These are phyloP conservation scores for Bemisia tabaci DNA, from an alignment of 1,140 invertebrate genomes.

Conservation along the genomic window DNA sequence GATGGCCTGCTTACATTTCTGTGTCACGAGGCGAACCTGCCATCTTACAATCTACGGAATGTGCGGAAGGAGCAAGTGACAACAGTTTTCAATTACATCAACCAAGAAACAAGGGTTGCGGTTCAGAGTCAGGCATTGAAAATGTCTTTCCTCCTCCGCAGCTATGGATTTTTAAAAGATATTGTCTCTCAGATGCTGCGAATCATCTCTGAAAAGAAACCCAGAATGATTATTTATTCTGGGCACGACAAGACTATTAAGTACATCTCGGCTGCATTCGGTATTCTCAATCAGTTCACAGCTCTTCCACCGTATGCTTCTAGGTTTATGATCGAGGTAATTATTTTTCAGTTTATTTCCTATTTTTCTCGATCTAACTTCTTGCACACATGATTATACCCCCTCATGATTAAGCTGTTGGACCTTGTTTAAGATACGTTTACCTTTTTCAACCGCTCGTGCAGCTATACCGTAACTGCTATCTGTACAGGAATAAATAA, in stretches of 20 bases:
- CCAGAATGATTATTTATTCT: slow-evolving; percentile 72
- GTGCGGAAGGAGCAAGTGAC: slow-evolving; percentile 5
- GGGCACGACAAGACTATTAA: slow-evolving; percentile 83
- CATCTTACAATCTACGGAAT: slow-evolving; percentile 40
- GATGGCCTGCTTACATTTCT: slow-evolving; percentile 69
- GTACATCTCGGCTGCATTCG: slow-evolving; percentile 62
- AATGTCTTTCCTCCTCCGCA: slow-evolving; percentile 49
- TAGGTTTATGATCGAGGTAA: slow-evolving; percentile 62
- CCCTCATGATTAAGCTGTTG: no score
- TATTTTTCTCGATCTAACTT: no score
- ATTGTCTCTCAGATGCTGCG: slow-evolving; percentile 63
- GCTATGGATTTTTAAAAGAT: slow-evolving; percentile 61
- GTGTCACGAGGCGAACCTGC: slow-evolving; percentile 65
- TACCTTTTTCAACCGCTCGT: no score
- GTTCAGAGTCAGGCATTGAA: slow-evolving; percentile 47
- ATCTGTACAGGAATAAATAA: no score
- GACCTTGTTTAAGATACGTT: no score
- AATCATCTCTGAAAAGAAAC: slow-evolving; percentile 59
- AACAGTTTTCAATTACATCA: slow-evolving; percentile 54
- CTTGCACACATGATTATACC: no score
- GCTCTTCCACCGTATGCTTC: slow-evolving; percentile 63
- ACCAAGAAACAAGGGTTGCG: slow-evolving; percentile 54
- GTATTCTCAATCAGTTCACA: slow-evolving; percentile 42
- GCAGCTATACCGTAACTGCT: no score
- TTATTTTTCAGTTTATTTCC: neutral